phyloP scores from a whole-genome alignment of 2,113 vertebrate genomes.

The Copsychus sechellarum region DNA sequence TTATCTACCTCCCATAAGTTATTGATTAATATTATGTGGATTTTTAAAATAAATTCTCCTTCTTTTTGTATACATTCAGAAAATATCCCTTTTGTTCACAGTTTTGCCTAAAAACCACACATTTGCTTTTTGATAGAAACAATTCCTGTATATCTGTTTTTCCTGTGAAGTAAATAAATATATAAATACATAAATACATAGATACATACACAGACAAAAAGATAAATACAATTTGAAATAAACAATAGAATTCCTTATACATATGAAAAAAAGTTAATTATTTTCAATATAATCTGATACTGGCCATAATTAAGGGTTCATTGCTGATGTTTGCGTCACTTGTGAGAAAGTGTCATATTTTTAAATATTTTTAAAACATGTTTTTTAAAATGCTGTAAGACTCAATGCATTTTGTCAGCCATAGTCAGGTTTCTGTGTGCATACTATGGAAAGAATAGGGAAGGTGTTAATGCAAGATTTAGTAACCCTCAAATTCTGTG shows the following conservation, averaged over 20 bases:
- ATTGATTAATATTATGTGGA: not conserved
- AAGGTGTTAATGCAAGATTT: not conserved
- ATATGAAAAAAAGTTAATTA: not conserved
- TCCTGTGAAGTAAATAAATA: not conserved
- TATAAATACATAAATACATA: no score
- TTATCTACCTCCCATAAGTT: not conserved
- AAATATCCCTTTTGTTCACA: constrained; percentile 17
- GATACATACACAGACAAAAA: not conserved
- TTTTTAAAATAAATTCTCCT: not conserved
- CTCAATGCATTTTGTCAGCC: not conserved
- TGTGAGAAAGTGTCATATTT: not conserved
- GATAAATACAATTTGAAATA: constrained; percentile 16
- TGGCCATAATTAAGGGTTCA: not conserved
- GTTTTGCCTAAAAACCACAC: not conserved
- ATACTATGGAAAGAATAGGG: not conserved
- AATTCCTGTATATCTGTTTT: constrained; percentile 23
- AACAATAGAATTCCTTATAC: not conserved
- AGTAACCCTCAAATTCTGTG: not conserved
- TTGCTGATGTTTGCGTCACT: not conserved
- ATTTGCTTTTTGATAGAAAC: constrained; percentile 22
- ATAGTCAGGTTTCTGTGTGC: not conserved
- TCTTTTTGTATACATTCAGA: not conserved
- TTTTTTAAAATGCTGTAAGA: not conserved
- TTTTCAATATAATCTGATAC: not conserved
- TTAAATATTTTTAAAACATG: not conserved